These are phyloP conservation scores for Eurypyga helias DNA, from an alignment of 2,113 vertebrate species.

Conservation along the genomic window DNA sequence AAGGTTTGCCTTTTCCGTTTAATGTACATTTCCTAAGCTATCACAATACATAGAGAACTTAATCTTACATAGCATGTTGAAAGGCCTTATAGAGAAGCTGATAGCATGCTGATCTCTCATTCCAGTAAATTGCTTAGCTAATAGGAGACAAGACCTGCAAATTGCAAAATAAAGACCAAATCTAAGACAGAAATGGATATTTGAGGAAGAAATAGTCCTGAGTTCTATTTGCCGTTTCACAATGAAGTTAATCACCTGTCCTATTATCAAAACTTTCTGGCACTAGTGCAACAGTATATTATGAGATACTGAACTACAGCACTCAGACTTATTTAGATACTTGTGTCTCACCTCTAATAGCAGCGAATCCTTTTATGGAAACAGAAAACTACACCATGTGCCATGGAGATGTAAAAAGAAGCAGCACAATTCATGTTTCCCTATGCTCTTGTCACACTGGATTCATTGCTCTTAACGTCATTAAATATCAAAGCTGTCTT, in stretches of 20 bases:
- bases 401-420: not conserved
- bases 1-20: not conserved
- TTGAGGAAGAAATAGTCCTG: not conserved
- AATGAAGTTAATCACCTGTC: not conserved
- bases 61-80: not conserved
- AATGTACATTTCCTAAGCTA: not conserved
- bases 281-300: not conserved
- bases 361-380: not conserved
- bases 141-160: not conserved
- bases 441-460: not conserved
- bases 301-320: not conserved
- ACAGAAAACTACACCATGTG: not conserved
- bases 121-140: not conserved
- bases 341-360: not conserved
- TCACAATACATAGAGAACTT: not conserved
- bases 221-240: not conserved
- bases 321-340: not conserved
- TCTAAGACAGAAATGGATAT: not conserved
- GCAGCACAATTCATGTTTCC: not conserved
- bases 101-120: not conserved
- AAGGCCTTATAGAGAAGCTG: not conserved
- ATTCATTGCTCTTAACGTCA: not conserved
- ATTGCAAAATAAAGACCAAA: not conserved
- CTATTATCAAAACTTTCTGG: not conserved
- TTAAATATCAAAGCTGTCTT: not conserved